These are phyloP conservation scores for Pangasius djambal DNA, from an alignment of 2,797 vertebrate species.

Conservation along the genomic window DNA sequence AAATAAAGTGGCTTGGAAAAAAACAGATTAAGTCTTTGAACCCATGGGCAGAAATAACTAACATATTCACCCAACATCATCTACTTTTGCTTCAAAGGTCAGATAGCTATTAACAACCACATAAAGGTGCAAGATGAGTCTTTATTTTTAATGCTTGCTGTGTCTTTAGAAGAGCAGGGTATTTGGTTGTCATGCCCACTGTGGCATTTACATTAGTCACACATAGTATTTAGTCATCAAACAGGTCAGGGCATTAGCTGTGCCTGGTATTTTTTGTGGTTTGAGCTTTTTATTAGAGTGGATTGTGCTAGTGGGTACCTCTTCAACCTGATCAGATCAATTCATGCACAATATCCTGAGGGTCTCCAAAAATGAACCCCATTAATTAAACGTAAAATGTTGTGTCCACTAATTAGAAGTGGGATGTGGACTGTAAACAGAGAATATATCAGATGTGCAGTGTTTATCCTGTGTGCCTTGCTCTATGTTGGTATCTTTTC, in stretches of 20 bases:
- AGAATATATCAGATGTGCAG: not conserved
- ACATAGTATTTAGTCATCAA: not conserved
- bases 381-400: not conserved
- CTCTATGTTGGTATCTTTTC: not conserved
- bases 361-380: not conserved
- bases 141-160: not conserved
- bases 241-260: not conserved
- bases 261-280: not conserved
- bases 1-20: not conserved
- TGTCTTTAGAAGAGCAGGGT: not conserved
- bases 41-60: not conserved
- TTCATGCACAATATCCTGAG: not conserved
- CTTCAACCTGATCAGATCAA: not conserved
- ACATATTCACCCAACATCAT: not conserved
- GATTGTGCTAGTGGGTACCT: not conserved
- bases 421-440: not conserved
- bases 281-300: not conserved
- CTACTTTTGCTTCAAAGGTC: slow-evolving; percentile 3
- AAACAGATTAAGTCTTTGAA: not conserved
- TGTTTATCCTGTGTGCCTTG: not conserved
- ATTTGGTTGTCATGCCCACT: not conserved
- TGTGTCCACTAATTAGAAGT: not conserved
- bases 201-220: slow-evolving; percentile 8
- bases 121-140: not conserved
- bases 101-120: not conserved